These are phyloP conservation scores for Cephalotes varians DNA, from an alignment of 2,888 invertebrate genomes.

Conservation along the genomic window DNA sequence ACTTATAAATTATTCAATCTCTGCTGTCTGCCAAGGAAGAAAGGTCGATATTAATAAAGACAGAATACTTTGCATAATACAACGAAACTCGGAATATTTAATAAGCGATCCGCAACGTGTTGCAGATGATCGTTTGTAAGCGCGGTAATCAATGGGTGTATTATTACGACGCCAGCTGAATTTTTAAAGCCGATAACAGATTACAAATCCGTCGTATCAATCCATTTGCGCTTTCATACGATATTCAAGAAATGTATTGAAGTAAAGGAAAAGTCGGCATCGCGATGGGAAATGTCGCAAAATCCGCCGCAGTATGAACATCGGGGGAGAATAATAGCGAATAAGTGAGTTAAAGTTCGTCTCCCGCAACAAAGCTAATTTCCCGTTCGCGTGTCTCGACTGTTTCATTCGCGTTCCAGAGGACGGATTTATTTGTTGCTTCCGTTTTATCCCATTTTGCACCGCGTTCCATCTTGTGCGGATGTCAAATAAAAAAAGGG, in stretches of 20 bases:
- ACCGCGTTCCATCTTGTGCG: conserved; percentile 4
- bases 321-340: conserved; percentile 47
- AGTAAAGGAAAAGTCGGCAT: conserved; percentile 32
- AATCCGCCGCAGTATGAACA: conserved; percentile 26
- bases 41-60: conserved; percentile 9
- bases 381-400: conserved; percentile 58
- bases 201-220: conserved; percentile 5
- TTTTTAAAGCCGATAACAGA: conserved; percentile 16
- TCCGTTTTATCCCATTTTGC: conserved; percentile 37
- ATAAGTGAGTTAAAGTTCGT: conserved; percentile 47
- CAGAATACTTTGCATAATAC: background rate
- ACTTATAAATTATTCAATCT: conserved; percentile 9
- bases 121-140: background rate
- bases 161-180: background rate
- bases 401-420: conserved; percentile 50
- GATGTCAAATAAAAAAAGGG: background rate
- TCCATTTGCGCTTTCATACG: conserved; percentile 31
- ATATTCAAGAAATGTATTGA: conserved; percentile 35
- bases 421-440: conserved; percentile 48
- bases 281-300: conserved; percentile 40
- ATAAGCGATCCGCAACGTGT: background rate
- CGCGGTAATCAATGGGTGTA: background rate
- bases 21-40: background rate
- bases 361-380: conserved; percentile 56
- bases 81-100: conserved; percentile 5